Base-by-base conservation (phyloP, 2,888 invertebrate species). In the Amphipyra berbera region DNA sequence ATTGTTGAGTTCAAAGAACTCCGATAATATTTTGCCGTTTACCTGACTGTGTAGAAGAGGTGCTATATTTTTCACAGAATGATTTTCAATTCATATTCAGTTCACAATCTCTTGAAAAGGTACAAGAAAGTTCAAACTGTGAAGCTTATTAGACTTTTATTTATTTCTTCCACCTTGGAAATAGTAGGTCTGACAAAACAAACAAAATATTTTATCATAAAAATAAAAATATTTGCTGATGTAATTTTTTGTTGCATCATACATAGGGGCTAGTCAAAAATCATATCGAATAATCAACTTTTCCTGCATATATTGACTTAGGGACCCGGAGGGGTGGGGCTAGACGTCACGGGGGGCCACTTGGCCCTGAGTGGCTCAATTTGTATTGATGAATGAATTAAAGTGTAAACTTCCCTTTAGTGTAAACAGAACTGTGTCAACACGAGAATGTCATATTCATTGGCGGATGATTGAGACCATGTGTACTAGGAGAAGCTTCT, bases 241-340 rank as follows among this genome's bases (percentile, higher is more conserved):
- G 70, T 73, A 70, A 76, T 72, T 72, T 67, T 69, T 65, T 63
- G 49, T 66, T 47, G 56, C 61, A 65, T 68, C 48, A 56, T 58
- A 53, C 74, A 70, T 73, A 64, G 75, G 80, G 82, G 82, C 80
- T 73, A 79, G 82, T 81, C 79, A 83, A 81, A 87, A 92, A 89
- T 89, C 88, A 86, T 89, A 85, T 86, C 79, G 67, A 73, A 77
- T 88, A 91, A 92, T 91, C 85, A 86, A 89, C 82, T 89, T 91
- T 87, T 82, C 83, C 81, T 84, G 82, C 81, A 82, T 82, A 83
- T 85, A 90, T 90, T 88, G 85, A 82, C 84, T 88, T 84, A 82
- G 76, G 66, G 73, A 70, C 81, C 80, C 12, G 9, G 61, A 67
- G 74, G 78, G 77, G 71, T 66, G 50, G 73, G 70, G 67, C 59